Conservation (phyloP, 37 sponge, comb jelly and placozoan species). For the Bolinopsis microptera region DNA sequence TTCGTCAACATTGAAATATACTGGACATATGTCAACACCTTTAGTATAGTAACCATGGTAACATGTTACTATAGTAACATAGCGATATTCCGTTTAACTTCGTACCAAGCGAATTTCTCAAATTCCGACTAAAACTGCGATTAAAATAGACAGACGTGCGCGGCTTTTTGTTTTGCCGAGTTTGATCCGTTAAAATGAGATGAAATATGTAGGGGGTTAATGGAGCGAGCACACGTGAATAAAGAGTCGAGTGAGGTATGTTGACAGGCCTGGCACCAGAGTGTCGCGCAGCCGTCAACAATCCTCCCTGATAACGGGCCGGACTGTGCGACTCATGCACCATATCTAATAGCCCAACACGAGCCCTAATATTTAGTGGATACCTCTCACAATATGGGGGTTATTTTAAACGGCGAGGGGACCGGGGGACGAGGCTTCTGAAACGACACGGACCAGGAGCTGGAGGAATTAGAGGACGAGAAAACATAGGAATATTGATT, state of each 20-base stretch:
- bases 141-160: neutral
- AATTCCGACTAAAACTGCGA: neutral
- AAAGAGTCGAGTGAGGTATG: neutral
- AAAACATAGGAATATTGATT: neutral
- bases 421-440: neutral
- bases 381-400: neutral
- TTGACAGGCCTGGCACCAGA: neutral
- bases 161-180: neutral
- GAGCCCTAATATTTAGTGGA: neutral
- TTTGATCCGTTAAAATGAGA: neutral
- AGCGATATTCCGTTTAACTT: conserved; percentile 18
- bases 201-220: neutral
- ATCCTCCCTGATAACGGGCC: neutral
- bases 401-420: neutral
- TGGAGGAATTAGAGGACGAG: neutral
- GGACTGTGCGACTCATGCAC: neutral
- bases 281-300: conserved; percentile 10
- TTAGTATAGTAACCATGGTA: conserved; percentile 52
- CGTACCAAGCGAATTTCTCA: neutral
- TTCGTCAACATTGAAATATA: conserved; percentile 49
- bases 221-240: neutral
- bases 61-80: conserved; percentile 52
- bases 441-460: neutral
- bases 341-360: neutral
- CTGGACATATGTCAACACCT: conserved; percentile 60